phyloP scores from a whole-genome alignment of 2,797 vertebrate genomes.

The Tokudaia tokunoshimensis region DNA sequence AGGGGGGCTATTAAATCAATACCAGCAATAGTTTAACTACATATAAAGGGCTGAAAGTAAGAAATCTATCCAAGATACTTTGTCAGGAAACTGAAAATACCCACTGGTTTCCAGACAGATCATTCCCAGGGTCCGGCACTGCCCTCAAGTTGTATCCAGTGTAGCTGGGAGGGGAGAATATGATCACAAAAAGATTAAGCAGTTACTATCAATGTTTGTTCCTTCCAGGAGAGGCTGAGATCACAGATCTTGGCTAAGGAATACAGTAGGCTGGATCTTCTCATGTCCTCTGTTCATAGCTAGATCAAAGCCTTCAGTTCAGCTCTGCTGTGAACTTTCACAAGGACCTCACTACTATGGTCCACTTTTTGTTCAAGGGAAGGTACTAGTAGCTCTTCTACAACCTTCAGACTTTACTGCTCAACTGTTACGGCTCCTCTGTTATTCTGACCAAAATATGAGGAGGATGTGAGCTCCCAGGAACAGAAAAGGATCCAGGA shows the following conservation, averaged over 20 bases:
- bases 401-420: slow-evolving; percentile 89
- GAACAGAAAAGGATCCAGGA: slow-evolving; percentile 86
- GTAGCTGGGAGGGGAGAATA: slow-evolving; percentile 86
- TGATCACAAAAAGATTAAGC: slow-evolving; percentile 97
- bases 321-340: neutral
- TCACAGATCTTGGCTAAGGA: neutral
- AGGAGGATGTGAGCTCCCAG: neutral
- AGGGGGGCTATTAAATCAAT: neutral
- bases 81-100: neutral
- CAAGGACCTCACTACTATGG: neutral
- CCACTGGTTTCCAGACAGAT: neutral
- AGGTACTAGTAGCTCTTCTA: slow-evolving; percentile 89
- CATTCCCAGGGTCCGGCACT: neutral
- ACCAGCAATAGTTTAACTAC: neutral
- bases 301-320: neutral
- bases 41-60: neutral
- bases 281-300: neutral
- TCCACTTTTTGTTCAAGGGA: slow-evolving; percentile 91
- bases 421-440: neutral
- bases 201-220: slow-evolving; percentile 74
- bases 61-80: neutral
- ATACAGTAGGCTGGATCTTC: accelerated
- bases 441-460: neutral
- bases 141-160: neutral
- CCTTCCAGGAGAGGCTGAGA: neutral